Evolutionary conservation across 2,797 vertebrate genomes (phyloP).

Genomic region (Malurus splendens): DNA sequence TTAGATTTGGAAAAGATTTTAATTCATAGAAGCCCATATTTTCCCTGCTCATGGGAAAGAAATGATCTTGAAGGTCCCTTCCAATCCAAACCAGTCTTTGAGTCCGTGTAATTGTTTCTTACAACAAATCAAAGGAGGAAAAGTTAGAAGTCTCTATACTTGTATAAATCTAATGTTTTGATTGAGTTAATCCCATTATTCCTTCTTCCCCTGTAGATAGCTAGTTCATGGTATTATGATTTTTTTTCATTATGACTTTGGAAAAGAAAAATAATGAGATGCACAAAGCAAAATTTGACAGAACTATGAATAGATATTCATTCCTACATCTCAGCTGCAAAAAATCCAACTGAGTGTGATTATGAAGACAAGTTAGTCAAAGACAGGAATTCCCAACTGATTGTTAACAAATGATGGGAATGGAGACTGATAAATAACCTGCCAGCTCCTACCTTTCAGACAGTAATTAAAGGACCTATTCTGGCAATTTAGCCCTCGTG

Average conservation of each 20-base stretch:
- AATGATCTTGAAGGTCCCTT: not conserved
- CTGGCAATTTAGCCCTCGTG: not conserved
- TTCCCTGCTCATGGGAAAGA: not conserved
- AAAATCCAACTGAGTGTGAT: not conserved
- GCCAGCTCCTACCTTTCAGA: not conserved
- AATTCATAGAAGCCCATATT: not conserved
- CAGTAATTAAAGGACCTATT: not conserved
- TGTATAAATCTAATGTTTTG: not conserved
- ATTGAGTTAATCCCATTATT: not conserved
- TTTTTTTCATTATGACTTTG: not conserved
- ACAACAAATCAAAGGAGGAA: not conserved
- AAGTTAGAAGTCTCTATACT: not conserved
- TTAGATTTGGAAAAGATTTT: not conserved
- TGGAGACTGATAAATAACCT: not conserved
- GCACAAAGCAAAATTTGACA: not conserved
- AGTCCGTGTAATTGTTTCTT: not conserved
- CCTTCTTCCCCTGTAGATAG: not conserved
- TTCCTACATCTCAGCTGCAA: not conserved
- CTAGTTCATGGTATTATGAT: fast-evolving
- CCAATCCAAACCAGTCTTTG: not conserved
- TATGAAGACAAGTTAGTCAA: not conserved
- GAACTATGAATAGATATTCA: not conserved
- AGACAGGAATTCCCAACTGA: not conserved
- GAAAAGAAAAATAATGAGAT: not conserved
- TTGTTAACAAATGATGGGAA: not conserved